Evolutionary conservation across 2,113 vertebrate species (phyloP), one percentile per base, ranked within the genome.

Genomic region (Edolisoma coerulescens): DNA sequence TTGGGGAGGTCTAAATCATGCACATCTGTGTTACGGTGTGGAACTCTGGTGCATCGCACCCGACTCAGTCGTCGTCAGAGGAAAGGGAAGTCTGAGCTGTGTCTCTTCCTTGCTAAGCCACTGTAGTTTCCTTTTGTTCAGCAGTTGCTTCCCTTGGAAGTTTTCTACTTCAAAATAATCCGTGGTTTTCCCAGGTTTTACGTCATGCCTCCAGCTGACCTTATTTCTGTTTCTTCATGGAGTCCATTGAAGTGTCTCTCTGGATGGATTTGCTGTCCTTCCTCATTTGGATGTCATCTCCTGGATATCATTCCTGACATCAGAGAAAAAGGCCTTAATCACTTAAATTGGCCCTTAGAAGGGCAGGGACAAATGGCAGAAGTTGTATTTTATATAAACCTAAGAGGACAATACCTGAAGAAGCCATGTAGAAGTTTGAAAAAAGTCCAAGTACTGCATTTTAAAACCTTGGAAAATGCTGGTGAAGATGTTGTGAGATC

Each of bases 21-120:
- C 49, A 20, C 20, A 7, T 60, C 65, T 80, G 3, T 78, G 5
- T 74, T 39, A 21, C 0, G 9, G 24, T 33, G 47, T 20, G 10
- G 19, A 42, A 4, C 53, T 71, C 14, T 16, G 18, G 14, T 64
- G 56, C 17, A 41, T 37, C 22, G 11, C 67, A 67, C 15, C 27
- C 2, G 0, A 21, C 45, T 63, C 39, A 17, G 1, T 16, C 11
- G 14, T 32, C 2, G 3, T 52, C n/a, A 52, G 16, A 53, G 57
- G 50, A 39, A 44, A 56, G 61, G 49, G 37, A 37, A n/a, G n/a
- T 60, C 28, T 41, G 32, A 52, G 22, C 44, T 54, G 12, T 49
- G 79, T 27, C 21, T 76, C 49, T 94, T 54, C 35, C 52, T 91
- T 91, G 81, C n/a, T 69, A 17, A 87, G 23, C 69, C 15, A 12